Conservation (phyloP, 2,113 vertebrate genomes). For the Rallus limicola region DNA sequence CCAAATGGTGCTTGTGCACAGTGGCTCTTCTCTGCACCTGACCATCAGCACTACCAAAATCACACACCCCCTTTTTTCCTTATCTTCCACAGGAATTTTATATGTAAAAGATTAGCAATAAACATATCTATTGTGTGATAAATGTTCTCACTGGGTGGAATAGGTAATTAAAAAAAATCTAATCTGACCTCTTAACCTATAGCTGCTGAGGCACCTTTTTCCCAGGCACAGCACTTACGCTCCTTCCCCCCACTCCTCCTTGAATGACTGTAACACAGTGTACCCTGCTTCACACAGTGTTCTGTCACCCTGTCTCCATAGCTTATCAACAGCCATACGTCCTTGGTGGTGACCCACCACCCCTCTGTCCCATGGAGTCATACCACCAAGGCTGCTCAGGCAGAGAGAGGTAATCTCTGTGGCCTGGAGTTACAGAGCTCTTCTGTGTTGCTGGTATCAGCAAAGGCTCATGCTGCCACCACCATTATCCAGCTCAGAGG, state of each 20-base stretch:
- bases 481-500: not conserved
- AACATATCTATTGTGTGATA: not conserved
- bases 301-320: not conserved
- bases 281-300: not conserved
- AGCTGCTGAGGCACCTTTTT: not conserved
- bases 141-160: not conserved
- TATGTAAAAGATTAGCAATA: not conserved
- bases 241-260: not conserved
- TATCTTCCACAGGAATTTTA: not conserved
- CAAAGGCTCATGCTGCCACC: not conserved
- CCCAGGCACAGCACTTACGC: not conserved
- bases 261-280: not conserved
- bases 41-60: not conserved
- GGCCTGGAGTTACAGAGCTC: not conserved
- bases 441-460: not conserved
- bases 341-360: not conserved
- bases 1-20: rapidly evolving
- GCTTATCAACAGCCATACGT: not conserved
- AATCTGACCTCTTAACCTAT: not conserved
- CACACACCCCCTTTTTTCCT: not conserved
- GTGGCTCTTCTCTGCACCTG: not conserved
- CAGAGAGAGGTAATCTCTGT: not conserved
- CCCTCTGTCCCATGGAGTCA: not conserved
- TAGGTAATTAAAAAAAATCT: not conserved
- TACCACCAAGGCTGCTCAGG: not conserved